These are phyloP conservation scores for Adrianichthys oophorus DNA, from an alignment of 2,797 vertebrate species.

Conservation along the genomic window DNA sequence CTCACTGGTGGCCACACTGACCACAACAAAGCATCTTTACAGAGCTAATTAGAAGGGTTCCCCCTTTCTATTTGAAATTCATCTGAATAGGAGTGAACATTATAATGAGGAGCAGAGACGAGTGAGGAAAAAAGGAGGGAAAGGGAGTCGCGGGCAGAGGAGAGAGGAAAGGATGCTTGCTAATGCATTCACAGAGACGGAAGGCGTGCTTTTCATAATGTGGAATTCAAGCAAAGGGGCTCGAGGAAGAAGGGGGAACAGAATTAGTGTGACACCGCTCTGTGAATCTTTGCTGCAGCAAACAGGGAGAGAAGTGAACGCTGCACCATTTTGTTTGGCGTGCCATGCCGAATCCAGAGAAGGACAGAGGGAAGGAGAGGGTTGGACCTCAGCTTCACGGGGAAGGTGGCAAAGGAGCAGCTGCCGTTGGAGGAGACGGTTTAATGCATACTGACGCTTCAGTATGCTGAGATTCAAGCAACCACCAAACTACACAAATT, in stretches of 20 bases:
- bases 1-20: conserved; percentile 71
- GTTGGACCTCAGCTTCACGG: conserved; percentile 45
- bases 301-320: conserved; percentile 64
- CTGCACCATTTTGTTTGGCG: conserved; percentile 65
- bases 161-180: conserved; percentile 32
- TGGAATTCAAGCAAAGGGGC: conserved; percentile 63
- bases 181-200: conserved; percentile 50
- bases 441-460: conserved; percentile 15
- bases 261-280: conserved; percentile 71
- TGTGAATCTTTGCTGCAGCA: conserved; percentile 47
- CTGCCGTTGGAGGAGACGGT: conserved; percentile 22
- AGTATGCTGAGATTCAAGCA: not conserved
- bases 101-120: conserved; percentile 58
- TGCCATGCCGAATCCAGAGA: conserved; percentile 47
- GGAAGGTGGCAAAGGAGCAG: conserved; percentile 40
- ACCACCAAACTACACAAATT: no score
- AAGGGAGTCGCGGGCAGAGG: conserved; percentile 20
- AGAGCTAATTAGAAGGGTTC: conserved; percentile 81
- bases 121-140: conserved; percentile 35
- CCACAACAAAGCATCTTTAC: conserved; percentile 75
- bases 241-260: conserved; percentile 61
- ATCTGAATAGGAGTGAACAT: conserved; percentile 74
- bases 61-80: conserved; percentile 69
- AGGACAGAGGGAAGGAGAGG: conserved; percentile 46
- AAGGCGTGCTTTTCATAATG: conserved; percentile 34